phyloP scores from a whole-genome alignment of 2,888 invertebrate species.

The Tiphia femorata region DNA sequence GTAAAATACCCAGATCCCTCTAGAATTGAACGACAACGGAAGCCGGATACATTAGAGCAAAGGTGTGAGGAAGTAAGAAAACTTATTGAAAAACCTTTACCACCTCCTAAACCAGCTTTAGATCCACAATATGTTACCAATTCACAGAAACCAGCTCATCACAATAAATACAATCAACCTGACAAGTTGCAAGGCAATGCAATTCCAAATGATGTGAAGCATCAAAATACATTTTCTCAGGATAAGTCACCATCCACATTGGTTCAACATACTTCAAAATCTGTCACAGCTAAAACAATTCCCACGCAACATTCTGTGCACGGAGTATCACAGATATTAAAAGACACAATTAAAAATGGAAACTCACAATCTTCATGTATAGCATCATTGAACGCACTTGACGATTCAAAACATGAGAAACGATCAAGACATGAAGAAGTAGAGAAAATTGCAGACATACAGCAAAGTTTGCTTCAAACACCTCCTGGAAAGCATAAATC shows the following conservation, averaged over 20 bases:
- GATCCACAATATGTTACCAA: conserved; percentile 54
- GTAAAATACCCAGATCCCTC: conserved; percentile 50
- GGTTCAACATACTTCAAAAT: conserved; percentile 32
- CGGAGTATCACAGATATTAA: conserved; percentile 47
- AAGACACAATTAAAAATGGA: conserved; percentile 51
- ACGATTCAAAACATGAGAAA: conserved; percentile 63
- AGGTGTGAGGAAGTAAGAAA: conserved; percentile 62
- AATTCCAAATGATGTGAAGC: conserved; percentile 24
- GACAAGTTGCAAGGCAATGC: conserved; percentile 33
- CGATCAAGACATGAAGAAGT: conserved; percentile 55
- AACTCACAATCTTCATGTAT: conserved; percentile 43
- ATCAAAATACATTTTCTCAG: conserved; percentile 32
- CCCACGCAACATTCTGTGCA: conserved; percentile 40
- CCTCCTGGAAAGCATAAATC: conserved; percentile 67
- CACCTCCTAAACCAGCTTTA: conserved; percentile 53
- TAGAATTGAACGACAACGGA: conserved; percentile 47
- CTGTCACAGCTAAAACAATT: conserved; percentile 18
- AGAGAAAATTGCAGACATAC: conserved; percentile 32
- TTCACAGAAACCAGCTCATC: conserved; percentile 58
- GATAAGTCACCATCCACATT: conserved; percentile 47
- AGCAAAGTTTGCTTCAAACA: conserved; percentile 41
- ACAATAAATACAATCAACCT: conserved; percentile 50
- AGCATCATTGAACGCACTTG: conserved; percentile 42
- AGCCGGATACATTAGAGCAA: conserved; percentile 56
- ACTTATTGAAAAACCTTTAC: conserved; percentile 60